Evolutionary conservation across 2,888 invertebrate species (phyloP).

Genomic region (Asteroscopus sphinx): DNA sequence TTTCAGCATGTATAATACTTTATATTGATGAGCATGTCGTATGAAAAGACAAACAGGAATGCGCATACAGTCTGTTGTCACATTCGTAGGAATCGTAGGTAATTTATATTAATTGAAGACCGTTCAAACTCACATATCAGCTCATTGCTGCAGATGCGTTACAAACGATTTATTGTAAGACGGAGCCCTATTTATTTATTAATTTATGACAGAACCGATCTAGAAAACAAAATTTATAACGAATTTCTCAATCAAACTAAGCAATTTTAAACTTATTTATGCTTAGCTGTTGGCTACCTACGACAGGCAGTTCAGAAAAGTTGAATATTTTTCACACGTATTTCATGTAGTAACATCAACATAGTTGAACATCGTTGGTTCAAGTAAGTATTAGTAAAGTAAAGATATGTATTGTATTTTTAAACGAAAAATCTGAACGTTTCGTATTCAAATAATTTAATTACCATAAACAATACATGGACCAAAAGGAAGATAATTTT

Average conservation of each 20-base stretch:
- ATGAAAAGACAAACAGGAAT: slow-evolving; percentile 13
- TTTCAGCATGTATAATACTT: no score
- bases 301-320: no score
- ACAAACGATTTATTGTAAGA: slow-evolving; percentile 9
- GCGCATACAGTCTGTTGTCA: slow-evolving; percentile 28
- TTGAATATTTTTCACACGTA: no score
- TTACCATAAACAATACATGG: slow-evolving; percentile 3
- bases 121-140: slow-evolving; percentile 24
- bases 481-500: slow-evolving; percentile 34
- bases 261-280: no score
- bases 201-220: slow-evolving; percentile 33
- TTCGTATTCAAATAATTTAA: slow-evolving; percentile 6
- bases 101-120: slow-evolving; percentile 57
- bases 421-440: neutral
- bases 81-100: slow-evolving; percentile 11
- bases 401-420: no score
- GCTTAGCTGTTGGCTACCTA: no score
- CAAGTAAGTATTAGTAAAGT: no score
- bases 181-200: slow-evolving; percentile 22
- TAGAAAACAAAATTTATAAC: neutral
- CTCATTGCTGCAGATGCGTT: slow-evolving; percentile 32
- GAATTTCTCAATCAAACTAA: neutral
- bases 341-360: no score
- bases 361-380: no score
- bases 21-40: no score